Conservation (phyloP, 2,113 vertebrate genomes). For the Marmota monax region DNA sequence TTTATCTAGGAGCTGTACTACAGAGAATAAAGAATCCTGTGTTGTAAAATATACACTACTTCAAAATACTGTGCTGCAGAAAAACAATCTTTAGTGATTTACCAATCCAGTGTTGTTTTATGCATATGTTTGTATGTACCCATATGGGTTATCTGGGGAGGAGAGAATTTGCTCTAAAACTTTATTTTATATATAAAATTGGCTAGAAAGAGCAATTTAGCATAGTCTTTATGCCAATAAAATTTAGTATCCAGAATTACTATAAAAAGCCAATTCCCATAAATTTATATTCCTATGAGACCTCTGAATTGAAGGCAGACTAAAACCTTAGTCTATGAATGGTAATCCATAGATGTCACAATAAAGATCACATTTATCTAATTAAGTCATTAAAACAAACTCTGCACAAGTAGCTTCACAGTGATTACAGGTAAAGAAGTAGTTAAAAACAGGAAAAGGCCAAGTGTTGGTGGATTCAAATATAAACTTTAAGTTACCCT, state of each 20-base stretch:
- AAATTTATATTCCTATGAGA: not conserved
- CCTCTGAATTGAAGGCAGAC: constrained; percentile 47
- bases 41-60: not conserved
- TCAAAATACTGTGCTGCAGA: not conserved
- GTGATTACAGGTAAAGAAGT: not conserved
- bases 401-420: not conserved
- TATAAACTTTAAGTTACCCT: not conserved
- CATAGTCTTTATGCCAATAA: constrained; percentile 25
- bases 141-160: too few relatives aligned
- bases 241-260: not conserved
- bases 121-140: not conserved
- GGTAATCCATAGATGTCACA: not conserved
- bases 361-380: not conserved
- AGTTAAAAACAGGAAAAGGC: not conserved
- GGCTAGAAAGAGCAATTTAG: not conserved
- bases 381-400: constrained; percentile 2
- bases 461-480: not conserved
- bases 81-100: not conserved
- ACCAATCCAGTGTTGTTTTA: too few relatives aligned
- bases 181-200: constrained; percentile 43
- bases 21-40: not conserved
- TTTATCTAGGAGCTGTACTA: not conserved
- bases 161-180: not conserved
- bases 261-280: constrained; percentile 10
- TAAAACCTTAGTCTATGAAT: not conserved